A percentile compares a stretch with the other conserved stretches of the same genome.
Conservation (phyloP, 2,888 invertebrate genomes). For the Parelbella ahira region DNA sequence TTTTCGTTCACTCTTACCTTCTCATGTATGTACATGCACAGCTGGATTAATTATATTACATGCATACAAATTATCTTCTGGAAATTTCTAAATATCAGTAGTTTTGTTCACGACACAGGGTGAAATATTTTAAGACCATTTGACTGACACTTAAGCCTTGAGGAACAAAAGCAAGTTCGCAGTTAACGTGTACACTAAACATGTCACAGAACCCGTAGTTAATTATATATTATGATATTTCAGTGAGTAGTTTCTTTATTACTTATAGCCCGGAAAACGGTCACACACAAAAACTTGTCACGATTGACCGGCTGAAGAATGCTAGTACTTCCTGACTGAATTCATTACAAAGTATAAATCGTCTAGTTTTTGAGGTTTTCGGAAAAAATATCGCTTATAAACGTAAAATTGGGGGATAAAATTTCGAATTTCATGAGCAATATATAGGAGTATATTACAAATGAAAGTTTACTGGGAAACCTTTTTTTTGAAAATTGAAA, state of each 20-base stretch:
- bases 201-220: conserved; percentile 30
- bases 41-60: conserved; percentile 6
- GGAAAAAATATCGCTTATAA: too few species aligned
- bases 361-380: too few species aligned
- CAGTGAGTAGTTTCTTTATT: conserved; percentile 27
- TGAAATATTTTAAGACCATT: conserved; percentile 29
- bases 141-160: conserved; percentile 40
- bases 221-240: conserved; percentile 30
- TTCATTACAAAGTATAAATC: too few species aligned
- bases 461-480: too few species aligned
- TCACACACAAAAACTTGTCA: conserved; percentile 24
- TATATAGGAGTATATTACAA: too few species aligned
- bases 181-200: conserved; percentile 37
- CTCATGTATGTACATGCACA: conserved; percentile 5
- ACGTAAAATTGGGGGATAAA: too few species aligned
- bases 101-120: conserved; percentile 20
- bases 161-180: conserved; percentile 45
- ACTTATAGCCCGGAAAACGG: conserved; percentile 20
- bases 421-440: too few species aligned
- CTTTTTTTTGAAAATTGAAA: too few species aligned
- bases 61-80: conserved; percentile 18
- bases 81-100: too few species aligned
- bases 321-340: conserved; percentile 1
- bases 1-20: conserved; percentile 21
- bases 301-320: conserved; percentile 8